Conservation (phyloP, 2,888 invertebrate genomes). For the Drosophila cognata region DNA sequence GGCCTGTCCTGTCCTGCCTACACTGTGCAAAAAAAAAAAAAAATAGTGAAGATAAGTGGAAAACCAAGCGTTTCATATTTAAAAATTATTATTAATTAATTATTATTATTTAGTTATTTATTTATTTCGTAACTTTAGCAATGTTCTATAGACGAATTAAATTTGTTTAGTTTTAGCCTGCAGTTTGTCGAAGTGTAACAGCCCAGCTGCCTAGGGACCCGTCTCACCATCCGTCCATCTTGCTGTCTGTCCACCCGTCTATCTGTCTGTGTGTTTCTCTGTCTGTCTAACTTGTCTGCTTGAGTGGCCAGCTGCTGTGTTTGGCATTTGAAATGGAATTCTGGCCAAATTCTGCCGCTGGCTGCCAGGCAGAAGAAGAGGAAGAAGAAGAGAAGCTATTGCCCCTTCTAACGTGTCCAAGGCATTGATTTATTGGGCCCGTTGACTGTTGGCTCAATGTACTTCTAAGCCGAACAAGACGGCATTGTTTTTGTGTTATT, state of each 20-base stretch:
- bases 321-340: constrained; percentile 72
- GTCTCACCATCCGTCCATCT: constrained; percentile 6
- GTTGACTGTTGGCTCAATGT: constrained; percentile 41
- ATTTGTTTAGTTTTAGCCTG: neutral
- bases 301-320: constrained; percentile 69
- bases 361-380: neutral
- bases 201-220: constrained; percentile 7
- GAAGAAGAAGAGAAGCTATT: constrained; percentile 13
- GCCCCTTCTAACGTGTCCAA: constrained; percentile 47
- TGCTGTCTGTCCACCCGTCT: constrained; percentile 17
- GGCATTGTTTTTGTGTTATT: constrained; percentile 35
- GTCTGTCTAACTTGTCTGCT: constrained; percentile 37
- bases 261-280: constrained; percentile 18
- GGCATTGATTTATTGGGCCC: constrained; percentile 76
- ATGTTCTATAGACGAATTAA: neutral
- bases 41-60: neutral
- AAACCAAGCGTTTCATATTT: neutral
- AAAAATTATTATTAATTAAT: no score
- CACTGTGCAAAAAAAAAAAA: neutral
- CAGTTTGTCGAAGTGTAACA: neutral
- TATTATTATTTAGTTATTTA: rapidly evolving
- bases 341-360: constrained; percentile 18
- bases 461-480: constrained; percentile 31
- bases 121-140: neutral
- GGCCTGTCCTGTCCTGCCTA: constrained; percentile 15